Base-by-base conservation (phyloP, 2,888 invertebrate genomes). In the Chrysolina americana region DNA sequence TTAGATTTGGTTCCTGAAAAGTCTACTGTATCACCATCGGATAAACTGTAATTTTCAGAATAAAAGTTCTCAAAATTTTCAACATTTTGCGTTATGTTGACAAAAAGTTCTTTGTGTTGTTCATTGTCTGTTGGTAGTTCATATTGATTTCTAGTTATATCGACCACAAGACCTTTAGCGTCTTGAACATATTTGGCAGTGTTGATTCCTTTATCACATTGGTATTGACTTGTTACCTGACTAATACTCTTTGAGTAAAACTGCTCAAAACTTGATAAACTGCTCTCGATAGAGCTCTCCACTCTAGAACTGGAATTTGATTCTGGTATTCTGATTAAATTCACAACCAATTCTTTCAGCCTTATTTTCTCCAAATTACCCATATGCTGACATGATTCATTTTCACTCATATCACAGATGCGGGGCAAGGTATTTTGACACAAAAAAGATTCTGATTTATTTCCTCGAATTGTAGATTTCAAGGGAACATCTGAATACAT, bases 201-300 rank as follows among this genome's bases (percentile, higher is more conserved):
- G 21, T 48, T 44, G 17, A 23, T 53, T 65, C 5, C 21, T 44
- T n/a, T 65, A 41, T 48, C 48, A 50, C n/a, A 19, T 63, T 56
- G 41, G 41, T 41, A 23, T 19, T 68, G 50, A 64, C 19, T 53
- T 21, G 41, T 36, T 59, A 41, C 17, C 44, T 47, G n/a, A 17
- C 11, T 28, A 8, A 47, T 19, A 62, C 66, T 48, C 48, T 21
- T 59, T 10, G 68, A 72, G 59, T 66, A 59, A 28, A 50, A 63
- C 15, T 68, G 41, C 53, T 65, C 73, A 69, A 69, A 53, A 59
- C 53, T 47, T 17, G 62, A 59, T 56, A 64, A 50, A 50, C 48
- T 70, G 6, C 8, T 64, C 36, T 21, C 23, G 28, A 28, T 41
- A 36, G 47, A 50, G 23, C n/a, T 50, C 62, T 63, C 47, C 8